A percentile compares a stretch with the other conserved stretches of the same genome.
These are phyloP conservation scores for Batillaria attramentaria DNA, from an alignment of 1,140 invertebrate species.

Conservation along the genomic window DNA sequence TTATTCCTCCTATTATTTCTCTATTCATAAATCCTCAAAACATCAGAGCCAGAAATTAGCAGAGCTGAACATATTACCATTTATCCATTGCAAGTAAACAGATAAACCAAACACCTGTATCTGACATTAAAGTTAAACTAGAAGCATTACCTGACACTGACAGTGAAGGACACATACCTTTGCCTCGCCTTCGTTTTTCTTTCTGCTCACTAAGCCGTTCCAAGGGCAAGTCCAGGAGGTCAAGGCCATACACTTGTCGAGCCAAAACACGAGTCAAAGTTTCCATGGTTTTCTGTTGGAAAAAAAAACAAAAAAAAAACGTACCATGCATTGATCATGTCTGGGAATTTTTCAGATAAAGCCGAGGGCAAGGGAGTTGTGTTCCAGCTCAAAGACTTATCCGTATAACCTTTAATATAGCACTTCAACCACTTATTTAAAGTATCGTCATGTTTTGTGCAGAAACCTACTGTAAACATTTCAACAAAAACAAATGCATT, in stretches of 20 bases:
- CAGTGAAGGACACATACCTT: conserved; percentile 27
- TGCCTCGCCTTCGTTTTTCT: conserved; percentile 78
- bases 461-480: background rate
- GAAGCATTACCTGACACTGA: no score
- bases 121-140: no score
- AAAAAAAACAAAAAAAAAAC: conserved; percentile 5
- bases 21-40: no score
- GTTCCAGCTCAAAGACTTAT: background rate
- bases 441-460: background rate
- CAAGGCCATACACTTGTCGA: conserved; percentile 92
- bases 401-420: background rate
- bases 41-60: no score
- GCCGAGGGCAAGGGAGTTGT: background rate
- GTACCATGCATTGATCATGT: no score
- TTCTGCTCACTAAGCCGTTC: conserved; percentile 89
- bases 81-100: no score
- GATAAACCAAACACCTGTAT: no score
- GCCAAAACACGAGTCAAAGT: conserved; percentile 93
- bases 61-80: no score
- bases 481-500: no score
- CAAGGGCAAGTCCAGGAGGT: conserved; percentile 90
- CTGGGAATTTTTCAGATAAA: no score
- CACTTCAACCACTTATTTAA: background rate
- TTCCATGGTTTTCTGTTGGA: conserved; percentile 92
- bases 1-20: no score